These are phyloP conservation scores for Dryadula phaetusa DNA, from an alignment of 2,888 invertebrate genomes.

Conservation along the genomic window DNA sequence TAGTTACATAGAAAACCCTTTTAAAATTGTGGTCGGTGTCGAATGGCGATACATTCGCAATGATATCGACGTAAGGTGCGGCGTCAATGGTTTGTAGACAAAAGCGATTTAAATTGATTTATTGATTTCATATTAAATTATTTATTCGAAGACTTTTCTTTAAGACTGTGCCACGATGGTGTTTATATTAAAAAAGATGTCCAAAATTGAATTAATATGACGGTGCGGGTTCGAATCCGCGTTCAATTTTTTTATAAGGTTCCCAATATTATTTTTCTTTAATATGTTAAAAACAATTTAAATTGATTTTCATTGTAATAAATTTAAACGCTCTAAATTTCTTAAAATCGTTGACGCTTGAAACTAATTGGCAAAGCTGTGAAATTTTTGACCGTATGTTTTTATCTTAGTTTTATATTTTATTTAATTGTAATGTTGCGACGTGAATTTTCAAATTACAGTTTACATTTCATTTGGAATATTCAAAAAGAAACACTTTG, in stretches of 20 bases:
- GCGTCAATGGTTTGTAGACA: slow-evolving; percentile 4
- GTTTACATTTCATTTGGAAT: slow-evolving; percentile 22
- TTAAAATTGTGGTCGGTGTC: not conserved
- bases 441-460: slow-evolving; percentile 58
- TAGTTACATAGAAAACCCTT: slow-evolving; percentile 36
- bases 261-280: too few relatives aligned
- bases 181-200: too few relatives aligned
- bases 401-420: slow-evolving; percentile 63
- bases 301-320: too few relatives aligned
- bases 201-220: too few relatives aligned
- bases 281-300: too few relatives aligned
- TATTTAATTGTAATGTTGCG: slow-evolving; percentile 70
- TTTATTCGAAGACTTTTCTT: too few relatives aligned
- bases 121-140: not conserved
- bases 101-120: too few relatives aligned
- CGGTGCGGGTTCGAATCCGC: too few relatives aligned
- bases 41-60: not conserved
- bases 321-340: not conserved
- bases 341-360: slow-evolving; percentile 42
- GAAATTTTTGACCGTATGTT: slow-evolving; percentile 66
- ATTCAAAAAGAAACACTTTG: slow-evolving; percentile 60
- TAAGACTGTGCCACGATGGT: too few relatives aligned
- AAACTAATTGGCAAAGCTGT: slow-evolving; percentile 60
- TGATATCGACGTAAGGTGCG: too few relatives aligned
- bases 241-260: too few relatives aligned